A percentile compares a stretch with the other conserved stretches of the same genome.
These are phyloP conservation scores for Siderastrea siderea DNA, from an alignment of 92 coral and sea anemone genomes.

Conservation along the genomic window DNA sequence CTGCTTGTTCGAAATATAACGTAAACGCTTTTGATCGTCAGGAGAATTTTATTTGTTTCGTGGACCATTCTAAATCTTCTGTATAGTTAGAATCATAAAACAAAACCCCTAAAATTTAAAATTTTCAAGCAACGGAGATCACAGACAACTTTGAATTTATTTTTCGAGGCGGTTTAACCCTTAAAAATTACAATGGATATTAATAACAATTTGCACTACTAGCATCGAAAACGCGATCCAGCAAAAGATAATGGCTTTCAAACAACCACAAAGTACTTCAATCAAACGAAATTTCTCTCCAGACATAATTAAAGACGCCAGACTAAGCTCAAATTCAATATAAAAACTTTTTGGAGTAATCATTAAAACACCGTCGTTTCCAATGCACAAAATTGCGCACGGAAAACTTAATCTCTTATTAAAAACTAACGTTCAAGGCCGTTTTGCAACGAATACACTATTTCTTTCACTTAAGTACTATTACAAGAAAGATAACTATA, in stretches of 20 bases:
- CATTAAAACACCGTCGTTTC: neutral
- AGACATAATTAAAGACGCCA: neutral
- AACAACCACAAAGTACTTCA: neutral
- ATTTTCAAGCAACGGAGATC: too few species aligned
- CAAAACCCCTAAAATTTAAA: too few species aligned
- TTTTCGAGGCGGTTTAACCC: too few species aligned
- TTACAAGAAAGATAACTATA: neutral
- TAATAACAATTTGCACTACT: constrained; percentile 5
- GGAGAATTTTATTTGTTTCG: too few species aligned
- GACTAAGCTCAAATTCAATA: neutral
- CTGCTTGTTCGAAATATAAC: too few species aligned
- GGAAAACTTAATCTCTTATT: neutral
- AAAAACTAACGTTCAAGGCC: neutral
- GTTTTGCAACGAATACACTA: neutral
- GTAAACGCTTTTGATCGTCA: too few species aligned
- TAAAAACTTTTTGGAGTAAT: neutral
- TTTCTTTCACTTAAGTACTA: neutral
- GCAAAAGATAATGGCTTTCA: neutral
- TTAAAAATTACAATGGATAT: neutral
- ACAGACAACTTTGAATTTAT: too few species aligned
- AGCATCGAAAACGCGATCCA: neutral
- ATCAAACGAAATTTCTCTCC: neutral
- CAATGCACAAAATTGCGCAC: neutral
- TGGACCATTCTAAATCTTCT: too few species aligned
- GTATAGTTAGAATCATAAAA: too few species aligned